Evolutionary conservation across 2,888 invertebrate species (phyloP), one percentile per base, ranked within the genome.

Genomic region (Callinectes sapidus): DNA sequence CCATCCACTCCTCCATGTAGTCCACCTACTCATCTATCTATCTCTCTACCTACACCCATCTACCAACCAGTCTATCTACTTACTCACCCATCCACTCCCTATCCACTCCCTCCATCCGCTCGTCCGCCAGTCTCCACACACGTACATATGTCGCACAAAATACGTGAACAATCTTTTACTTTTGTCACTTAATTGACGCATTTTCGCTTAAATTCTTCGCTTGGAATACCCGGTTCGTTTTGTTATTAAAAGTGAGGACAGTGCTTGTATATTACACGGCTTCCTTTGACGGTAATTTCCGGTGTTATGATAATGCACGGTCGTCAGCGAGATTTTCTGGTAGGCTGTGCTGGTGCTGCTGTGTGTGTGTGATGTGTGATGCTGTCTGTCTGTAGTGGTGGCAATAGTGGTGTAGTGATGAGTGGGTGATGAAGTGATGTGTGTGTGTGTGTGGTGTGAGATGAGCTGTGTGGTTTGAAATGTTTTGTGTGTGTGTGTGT

Each of bases 171-270:
- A 81, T 81, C 35, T 81, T 81, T 81, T 13, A 28, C 1, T 81
- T 81, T 81, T 81, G 6, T 32, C 81, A 32, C 81, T 81, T 81
- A 81, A 81, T 81, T 81, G 32, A 35, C 35, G 35, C 35, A 81
- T 81, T 81, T 81, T 81, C 35, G 81, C 81, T 81, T 81, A 81
- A 35, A 35, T n/a, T 81, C 81, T 81, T 81, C 32, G 35, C 81
- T 81, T 14, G n/a, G 81, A 32, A 35, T n/a, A 35, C 16, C 81
- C 81, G 35, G 81, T n/a, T 81, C 35, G 81, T 81, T 81, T 32
- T 81, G 81, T 81, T 32, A 81, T 81, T 81, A 16, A 10, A 81
- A 35, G 16, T 35, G 81, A 81, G 81, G 32, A 81, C 8, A 81
- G 35, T 32, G 35, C 32, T 81, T 35, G 35, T 35, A 28, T 35